A percentile compares a stretch with the other conserved stretches of the same genome.
These are phyloP conservation scores for Drosophila hydei DNA, from an alignment of 1,140 invertebrate genomes.

Conservation along the genomic window DNA sequence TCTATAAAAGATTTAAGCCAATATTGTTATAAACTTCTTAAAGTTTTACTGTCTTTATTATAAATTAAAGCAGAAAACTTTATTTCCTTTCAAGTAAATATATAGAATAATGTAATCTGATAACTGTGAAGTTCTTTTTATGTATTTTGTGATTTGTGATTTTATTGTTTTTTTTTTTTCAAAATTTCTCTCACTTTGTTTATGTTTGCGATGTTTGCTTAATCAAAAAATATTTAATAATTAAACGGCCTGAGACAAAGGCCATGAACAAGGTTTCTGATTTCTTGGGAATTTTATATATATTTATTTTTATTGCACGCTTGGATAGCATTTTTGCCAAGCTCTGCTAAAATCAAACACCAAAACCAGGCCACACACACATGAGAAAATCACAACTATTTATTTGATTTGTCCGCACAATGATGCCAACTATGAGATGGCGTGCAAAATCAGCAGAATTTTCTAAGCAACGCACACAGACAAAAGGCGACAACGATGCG, in stretches of 20 bases:
- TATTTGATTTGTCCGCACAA: conserved; percentile 80
- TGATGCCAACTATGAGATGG: conserved; percentile 75
- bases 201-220: conserved; percentile 21
- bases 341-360: conserved; percentile 69
- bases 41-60: no score
- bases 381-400: conserved; percentile 72
- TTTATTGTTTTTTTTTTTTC: neutral
- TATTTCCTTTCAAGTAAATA: neutral
- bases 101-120: no score
- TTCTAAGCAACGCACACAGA: conserved; percentile 57
- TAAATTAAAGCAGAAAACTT: neutral
- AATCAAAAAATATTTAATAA: conserved; percentile 41
- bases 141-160: neutral
- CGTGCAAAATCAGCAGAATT: conserved; percentile 76
- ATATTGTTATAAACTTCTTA: no score
- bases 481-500: conserved; percentile 66
- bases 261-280: conserved; percentile 15
- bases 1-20: no score
- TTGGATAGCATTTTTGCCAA: conserved; percentile 62
- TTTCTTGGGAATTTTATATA: conserved; percentile 52
- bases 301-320: conserved; percentile 61
- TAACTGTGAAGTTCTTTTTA: neutral
- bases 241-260: conserved; percentile 31
- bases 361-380: conserved; percentile 48
- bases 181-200: neutral